A percentile compares a stretch with the other conserved stretches of the same genome.
These are phyloP conservation scores for Cheilinus undulatus DNA, from an alignment of 2,113 vertebrate genomes.

Conservation along the genomic window DNA sequence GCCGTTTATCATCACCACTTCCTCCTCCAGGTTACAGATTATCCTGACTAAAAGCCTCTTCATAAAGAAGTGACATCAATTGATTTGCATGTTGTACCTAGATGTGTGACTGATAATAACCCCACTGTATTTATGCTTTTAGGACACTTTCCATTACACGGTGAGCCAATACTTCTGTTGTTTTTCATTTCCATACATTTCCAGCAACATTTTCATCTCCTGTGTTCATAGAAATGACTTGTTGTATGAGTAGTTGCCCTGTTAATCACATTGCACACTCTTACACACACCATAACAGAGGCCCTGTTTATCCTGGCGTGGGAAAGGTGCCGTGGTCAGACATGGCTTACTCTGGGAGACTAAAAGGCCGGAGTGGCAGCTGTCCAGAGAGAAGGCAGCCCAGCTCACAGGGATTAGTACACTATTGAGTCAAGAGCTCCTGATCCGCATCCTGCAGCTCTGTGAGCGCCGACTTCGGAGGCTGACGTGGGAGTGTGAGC, in stretches of 20 bases:
- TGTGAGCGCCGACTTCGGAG: background rate
- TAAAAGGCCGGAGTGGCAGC: slow-evolving; percentile 51
- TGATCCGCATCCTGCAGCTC: slow-evolving; percentile 51
- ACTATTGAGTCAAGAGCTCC: slow-evolving; percentile 56
- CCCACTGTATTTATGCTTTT: background rate
- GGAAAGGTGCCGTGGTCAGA: slow-evolving; percentile 54
- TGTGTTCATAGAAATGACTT: slow-evolving; percentile 5
- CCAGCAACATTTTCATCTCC: slow-evolving; percentile 19
- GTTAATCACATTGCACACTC: background rate
- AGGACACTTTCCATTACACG: background rate
- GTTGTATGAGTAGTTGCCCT: background rate
- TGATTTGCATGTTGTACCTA: slow-evolving; percentile 51
- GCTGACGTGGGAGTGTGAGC: background rate
- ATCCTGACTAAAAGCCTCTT: slow-evolving; percentile 7
- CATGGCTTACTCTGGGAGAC: slow-evolving; percentile 23
- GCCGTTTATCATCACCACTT: background rate
- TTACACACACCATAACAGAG: slow-evolving; percentile 8
- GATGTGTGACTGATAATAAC: slow-evolving; percentile 16
- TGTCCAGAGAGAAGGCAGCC: slow-evolving; percentile 43
- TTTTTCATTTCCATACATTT: too few relatives aligned
- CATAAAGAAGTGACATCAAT: background rate
- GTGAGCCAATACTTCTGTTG: background rate
- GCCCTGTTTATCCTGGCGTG: slow-evolving; percentile 43
- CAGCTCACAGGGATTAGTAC: slow-evolving; percentile 57
- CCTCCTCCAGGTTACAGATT: slow-evolving; percentile 24